Conservation (phyloP, 2,113 vertebrate genomes). For the Dipodomys stephensi region DNA sequence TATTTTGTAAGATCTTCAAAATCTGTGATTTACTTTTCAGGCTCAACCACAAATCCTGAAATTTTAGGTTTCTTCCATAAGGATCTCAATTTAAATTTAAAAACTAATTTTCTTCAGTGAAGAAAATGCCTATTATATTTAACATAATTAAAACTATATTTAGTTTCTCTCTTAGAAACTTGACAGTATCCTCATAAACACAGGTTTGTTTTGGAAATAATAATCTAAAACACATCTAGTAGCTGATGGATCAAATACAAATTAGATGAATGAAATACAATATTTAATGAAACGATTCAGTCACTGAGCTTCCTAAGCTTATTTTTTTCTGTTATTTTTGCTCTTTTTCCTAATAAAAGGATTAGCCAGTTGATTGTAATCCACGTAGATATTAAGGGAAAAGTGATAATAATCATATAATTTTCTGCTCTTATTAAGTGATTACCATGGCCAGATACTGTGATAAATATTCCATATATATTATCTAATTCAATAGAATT, state of each 20-base stretch:
- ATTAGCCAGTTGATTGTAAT: conserved; percentile 55
- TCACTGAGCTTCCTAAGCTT: conserved; percentile 6
- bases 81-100: conserved; percentile 36
- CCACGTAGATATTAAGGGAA: conserved; percentile 34
- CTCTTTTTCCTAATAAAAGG: conserved; percentile 49
- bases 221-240: conserved; percentile 24
- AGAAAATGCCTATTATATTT: background rate
- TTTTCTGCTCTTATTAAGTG: conserved; percentile 52
- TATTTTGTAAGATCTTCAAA: background rate
- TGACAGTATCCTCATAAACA: conserved; percentile 10
- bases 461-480: background rate
- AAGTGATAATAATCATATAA: conserved; percentile 59
- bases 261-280: conserved; percentile 42
- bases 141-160: background rate
- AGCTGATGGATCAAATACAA: conserved; percentile 7
- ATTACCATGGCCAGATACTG: conserved; percentile 34
- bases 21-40: background rate
- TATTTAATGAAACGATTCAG: conserved; percentile 40
- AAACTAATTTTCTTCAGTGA: conserved; percentile 34
- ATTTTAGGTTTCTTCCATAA: conserved; percentile 14
- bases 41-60: background rate
- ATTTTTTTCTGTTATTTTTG: conserved; percentile 48
- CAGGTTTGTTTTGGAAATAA: conserved; percentile 17
- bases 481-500: conserved; percentile 15
- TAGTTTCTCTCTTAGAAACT: background rate